Conservation (phyloP, 2,888 invertebrate genomes). For the Drosophila nigricruria region DNA sequence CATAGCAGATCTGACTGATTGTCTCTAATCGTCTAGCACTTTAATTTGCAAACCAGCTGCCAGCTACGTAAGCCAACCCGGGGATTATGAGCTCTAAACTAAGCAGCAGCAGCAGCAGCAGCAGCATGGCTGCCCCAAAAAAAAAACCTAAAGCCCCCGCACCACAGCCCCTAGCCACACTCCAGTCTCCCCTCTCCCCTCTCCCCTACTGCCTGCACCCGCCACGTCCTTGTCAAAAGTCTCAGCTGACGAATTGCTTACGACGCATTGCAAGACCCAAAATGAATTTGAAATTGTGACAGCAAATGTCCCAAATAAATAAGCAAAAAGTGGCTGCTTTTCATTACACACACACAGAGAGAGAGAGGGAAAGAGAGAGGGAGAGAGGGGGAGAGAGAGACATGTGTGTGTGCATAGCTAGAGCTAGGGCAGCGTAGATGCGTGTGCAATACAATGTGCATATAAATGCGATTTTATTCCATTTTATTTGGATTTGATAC, state of each 20-base stretch:
- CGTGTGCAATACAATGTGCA: constrained; percentile 64
- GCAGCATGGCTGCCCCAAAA: constrained; percentile 3
- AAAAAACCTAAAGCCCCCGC: constrained; percentile 2
- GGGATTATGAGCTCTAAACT: constrained; percentile 61
- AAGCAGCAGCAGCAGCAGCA: constrained; percentile 18
- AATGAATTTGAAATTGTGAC: constrained; percentile 76
- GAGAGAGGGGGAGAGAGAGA: background rate
- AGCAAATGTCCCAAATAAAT: constrained; percentile 68
- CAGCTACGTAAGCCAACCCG: constrained; percentile 69
- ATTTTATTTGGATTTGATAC: constrained; percentile 41
- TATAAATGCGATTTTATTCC: constrained; percentile 68
- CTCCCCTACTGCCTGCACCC: background rate
- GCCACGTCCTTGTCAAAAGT: constrained; percentile 42
- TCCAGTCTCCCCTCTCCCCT: background rate
- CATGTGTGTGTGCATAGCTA: background rate
- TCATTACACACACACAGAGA: constrained; percentile 29
- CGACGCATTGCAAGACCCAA: constrained; percentile 50
- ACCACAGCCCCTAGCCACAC: background rate
- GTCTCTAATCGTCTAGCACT: constrained; percentile 71
- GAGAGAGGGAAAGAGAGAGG: background rate
- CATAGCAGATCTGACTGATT: constrained; percentile 64
- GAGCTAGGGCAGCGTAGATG: constrained; percentile 1
- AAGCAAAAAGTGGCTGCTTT: constrained; percentile 59
- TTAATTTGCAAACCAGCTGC: constrained; percentile 74
- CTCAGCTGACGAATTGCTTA: constrained; percentile 63